Conservation (phyloP, 2,113 vertebrate genomes). For the Taurulus bubalis region DNA sequence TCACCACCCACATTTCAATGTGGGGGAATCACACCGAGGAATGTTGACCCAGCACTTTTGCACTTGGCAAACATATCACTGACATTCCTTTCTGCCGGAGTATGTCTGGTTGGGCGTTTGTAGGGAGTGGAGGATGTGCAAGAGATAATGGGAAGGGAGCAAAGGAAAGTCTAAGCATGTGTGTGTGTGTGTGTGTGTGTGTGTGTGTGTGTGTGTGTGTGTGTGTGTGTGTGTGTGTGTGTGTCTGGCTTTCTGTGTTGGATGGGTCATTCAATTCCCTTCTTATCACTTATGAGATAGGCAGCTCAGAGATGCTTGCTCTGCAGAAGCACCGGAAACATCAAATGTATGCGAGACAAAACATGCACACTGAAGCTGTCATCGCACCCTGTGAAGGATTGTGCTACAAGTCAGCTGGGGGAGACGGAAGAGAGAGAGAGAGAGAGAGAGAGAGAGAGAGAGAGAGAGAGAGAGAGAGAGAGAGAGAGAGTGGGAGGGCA, state of each 20-base stretch:
- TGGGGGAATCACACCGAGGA: slow-evolving; percentile 37
- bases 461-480: slow-evolving; percentile 10
- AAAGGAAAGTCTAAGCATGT: slow-evolving; percentile 16
- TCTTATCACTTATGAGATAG: slow-evolving; percentile 35
- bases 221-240: slow-evolving; percentile 12
- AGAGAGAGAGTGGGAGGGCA: slow-evolving; percentile 16
- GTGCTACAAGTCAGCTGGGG: slow-evolving; percentile 37
- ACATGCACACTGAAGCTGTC: slow-evolving; percentile 65
- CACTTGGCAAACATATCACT: slow-evolving; percentile 17
- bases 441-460: too few relatives aligned
- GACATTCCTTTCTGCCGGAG: slow-evolving; percentile 36
- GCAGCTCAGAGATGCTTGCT: slow-evolving; percentile 57
- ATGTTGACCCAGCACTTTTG: slow-evolving; percentile 55
- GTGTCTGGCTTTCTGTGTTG: slow-evolving; percentile 16
- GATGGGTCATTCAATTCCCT: slow-evolving; percentile 29
- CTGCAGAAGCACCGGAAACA: slow-evolving; percentile 59
- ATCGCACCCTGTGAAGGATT: slow-evolving; percentile 66
- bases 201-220: slow-evolving; percentile 15
- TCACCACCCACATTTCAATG: slow-evolving; percentile 25
- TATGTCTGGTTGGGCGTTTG: slow-evolving; percentile 2
- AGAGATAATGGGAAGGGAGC: slow-evolving; percentile 25
- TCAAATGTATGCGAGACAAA: slow-evolving; percentile 56
- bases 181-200: slow-evolving; percentile 5
- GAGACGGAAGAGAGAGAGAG: slow-evolving; percentile 15
- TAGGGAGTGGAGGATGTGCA: slow-evolving; percentile 25